Base-by-base conservation (phyloP, 1,140 invertebrate species). In the Sycophila sp. region DNA sequence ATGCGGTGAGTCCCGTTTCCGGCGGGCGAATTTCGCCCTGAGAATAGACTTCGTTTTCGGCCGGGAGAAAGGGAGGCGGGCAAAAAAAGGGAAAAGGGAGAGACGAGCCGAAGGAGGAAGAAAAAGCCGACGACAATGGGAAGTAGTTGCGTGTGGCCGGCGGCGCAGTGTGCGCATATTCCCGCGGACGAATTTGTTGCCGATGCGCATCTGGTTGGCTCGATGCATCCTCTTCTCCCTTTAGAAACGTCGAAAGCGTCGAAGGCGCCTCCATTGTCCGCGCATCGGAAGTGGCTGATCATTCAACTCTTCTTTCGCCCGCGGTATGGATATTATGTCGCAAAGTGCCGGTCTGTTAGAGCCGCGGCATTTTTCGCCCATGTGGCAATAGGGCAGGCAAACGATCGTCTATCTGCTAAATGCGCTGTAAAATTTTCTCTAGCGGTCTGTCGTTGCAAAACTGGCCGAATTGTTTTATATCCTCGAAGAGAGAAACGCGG, bases 241-340 rank as follows among this genome's bases (percentile, higher is more conserved):
- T 60, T 60, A 34, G 26, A 67, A 67, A 19, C 26, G 13, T 30
- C 45, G 17, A 62, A 62, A 69, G 40, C 24, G 42, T 59, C 32
- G 13, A 42, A 70, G 68, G 51, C 49, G 59, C 49, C 60, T 68
- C 28, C 49, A 34, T 34, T 6, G 24, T 8, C 0, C 2, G 6
- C 32, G 19, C 24, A 56, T 70, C 68, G 68, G 68, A 70, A 70
- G 68, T 63, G 59, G 68, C 58, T 63, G 56, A 53, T 69, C 67
- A 32, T 62, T 69, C 56, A 62, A 69, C 67, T 69, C 67, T 69
- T 69, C 55, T 67, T 47, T 36, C 19, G 4, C 6, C 24, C 6
- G 13, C 36, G 10, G 8, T 6, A n/a, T n/a, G 17, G 11, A 34
- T 47, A 45, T 24, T 11, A 58, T 58, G 65, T 67, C 65, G 65